Percentiles rank a stretch among this genome's conserved stretches.
phyloP scores from a whole-genome alignment of 2,797 vertebrate species.

The Cyprinodon diabolis region DNA sequence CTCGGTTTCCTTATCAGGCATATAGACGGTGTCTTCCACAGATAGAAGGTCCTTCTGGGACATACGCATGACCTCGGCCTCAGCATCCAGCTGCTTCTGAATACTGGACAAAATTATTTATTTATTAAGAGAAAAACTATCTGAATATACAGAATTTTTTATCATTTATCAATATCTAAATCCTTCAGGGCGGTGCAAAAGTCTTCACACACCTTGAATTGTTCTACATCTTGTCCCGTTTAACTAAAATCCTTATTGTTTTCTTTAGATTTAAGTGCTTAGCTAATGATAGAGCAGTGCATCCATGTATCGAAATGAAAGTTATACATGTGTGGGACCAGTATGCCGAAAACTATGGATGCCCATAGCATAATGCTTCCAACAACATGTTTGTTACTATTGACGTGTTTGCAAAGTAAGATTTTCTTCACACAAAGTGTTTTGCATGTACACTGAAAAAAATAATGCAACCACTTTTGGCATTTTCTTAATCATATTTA shows the following conservation, averaged over 20 bases:
- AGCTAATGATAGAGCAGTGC: background rate
- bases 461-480: too few species aligned
- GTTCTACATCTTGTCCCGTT: background rate
- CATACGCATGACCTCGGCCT: constrained; percentile 90
- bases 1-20: constrained; percentile 88
- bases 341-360: too few species aligned
- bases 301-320: background rate
- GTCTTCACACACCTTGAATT: background rate
- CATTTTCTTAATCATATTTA: too few species aligned
- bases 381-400: too few species aligned
- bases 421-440: too few species aligned
- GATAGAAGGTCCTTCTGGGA: constrained; percentile 91
- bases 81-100: constrained; percentile 89
- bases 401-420: too few species aligned
- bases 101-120: constrained; percentile 78
- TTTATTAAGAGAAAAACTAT: background rate
- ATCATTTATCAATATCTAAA: too few species aligned
- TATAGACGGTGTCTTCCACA: constrained; percentile 89
- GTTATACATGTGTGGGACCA: background rate
- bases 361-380: too few species aligned
- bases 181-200: background rate
- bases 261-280: background rate
- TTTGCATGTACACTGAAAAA: too few species aligned
- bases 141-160: background rate
- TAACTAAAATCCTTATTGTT: background rate